Conservation (phyloP, 2,888 invertebrate genomes). For the Dryococelus australis region DNA sequence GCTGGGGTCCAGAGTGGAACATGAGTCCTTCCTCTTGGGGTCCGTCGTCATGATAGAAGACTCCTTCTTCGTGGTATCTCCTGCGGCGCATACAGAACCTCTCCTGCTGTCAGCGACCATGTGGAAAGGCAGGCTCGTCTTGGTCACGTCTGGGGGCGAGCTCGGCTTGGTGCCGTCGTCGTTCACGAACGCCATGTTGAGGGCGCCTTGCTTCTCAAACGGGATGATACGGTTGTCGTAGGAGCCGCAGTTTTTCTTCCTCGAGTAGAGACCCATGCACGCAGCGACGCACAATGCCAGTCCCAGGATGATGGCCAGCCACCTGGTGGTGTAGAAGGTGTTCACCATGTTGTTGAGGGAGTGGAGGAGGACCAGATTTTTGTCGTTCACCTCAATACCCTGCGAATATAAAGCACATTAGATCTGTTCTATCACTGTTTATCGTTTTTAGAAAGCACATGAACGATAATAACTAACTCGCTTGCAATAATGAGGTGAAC, state of each 20-base stretch:
- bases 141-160: background rate
- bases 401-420: background rate
- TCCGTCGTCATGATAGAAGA: background rate
- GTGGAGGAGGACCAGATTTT: background rate
- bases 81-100: background rate
- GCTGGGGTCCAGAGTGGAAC: too few species aligned
- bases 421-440: background rate
- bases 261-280: background rate
- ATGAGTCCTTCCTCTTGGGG: background rate
- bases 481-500: too few species aligned
- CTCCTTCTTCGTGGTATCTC: background rate
- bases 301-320: constrained; percentile 17
- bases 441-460: background rate
- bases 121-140: background rate
- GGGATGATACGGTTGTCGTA: constrained; percentile 13
- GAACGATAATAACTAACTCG: too few species aligned
- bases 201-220: background rate
- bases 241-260: constrained; percentile 24
- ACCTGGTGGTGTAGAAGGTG: constrained; percentile 5
- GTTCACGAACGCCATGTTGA: constrained; percentile 22
- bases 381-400: constrained; percentile 23
- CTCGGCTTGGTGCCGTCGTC: background rate
- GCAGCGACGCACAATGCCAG: constrained; percentile 6
- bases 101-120: too few species aligned
- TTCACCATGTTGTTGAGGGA: background rate